A percentile compares a stretch with the other conserved stretches of the same genome.
Conservation (phyloP, 2,888 invertebrate species). For the Epinotia demarniana region DNA sequence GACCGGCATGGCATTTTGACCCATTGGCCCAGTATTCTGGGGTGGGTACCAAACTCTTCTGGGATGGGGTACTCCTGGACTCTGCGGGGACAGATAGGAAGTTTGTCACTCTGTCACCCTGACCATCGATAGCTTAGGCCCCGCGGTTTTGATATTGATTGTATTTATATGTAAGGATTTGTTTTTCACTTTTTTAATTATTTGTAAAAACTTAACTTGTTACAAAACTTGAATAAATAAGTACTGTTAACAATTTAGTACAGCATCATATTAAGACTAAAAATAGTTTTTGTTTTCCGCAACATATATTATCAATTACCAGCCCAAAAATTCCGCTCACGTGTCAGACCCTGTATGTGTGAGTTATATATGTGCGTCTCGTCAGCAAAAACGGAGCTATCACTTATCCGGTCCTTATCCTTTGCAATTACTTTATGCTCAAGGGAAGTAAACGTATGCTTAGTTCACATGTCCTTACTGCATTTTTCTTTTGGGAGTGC, state of each 20-base stretch:
- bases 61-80: too few species aligned
- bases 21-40: too few species aligned
- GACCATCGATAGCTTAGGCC: too few species aligned
- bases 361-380: slow-evolving; percentile 20
- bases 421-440: slow-evolving; percentile 1
- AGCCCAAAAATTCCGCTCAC: slow-evolving; percentile 15
- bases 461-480: neutral
- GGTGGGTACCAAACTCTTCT: too few species aligned
- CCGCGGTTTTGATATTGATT: too few species aligned
- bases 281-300: neutral
- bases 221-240: too few species aligned
- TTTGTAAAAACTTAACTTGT: too few species aligned
- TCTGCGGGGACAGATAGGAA: too few species aligned
- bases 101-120: too few species aligned
- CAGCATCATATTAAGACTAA: neutral
- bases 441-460: neutral
- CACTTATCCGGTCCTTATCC: slow-evolving; percentile 22
- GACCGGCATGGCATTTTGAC: too few species aligned
- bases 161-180: too few species aligned
- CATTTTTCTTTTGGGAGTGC: neutral
- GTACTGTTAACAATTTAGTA: neutral
- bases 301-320: slow-evolving; percentile 21
- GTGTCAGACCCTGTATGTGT: slow-evolving; percentile 15
- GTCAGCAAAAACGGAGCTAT: slow-evolving; percentile 22
- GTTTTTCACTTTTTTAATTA: too few species aligned